Percentiles rank a stretch among this genome's conserved stretches.
Conservation (phyloP, 2,888 invertebrate genomes). For the Noctua janthe region DNA sequence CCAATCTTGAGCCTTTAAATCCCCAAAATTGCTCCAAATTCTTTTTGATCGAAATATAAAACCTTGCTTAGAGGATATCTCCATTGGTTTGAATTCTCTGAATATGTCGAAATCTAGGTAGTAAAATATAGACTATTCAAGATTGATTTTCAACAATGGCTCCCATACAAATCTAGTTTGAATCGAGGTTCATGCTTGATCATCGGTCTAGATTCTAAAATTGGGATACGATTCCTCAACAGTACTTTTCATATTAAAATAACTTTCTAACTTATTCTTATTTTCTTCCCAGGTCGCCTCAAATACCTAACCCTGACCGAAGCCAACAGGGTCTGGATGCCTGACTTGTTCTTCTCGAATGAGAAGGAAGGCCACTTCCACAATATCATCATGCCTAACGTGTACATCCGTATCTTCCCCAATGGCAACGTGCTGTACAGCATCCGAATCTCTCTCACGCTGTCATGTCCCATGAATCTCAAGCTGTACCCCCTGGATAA, state of each 20-base stretch:
- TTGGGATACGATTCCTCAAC: accelerated
- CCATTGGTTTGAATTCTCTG: not conserved
- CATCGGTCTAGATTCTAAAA: not conserved
- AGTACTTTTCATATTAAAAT: not conserved
- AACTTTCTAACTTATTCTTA: not conserved
- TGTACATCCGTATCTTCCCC: slow-evolving; percentile 98
- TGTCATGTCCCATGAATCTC: slow-evolving; percentile 99
- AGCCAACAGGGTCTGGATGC: slow-evolving; percentile 99
- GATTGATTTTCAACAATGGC: not conserved
- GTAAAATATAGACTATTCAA: not conserved
- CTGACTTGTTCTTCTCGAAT: slow-evolving; percentile 99
- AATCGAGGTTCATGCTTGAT: not conserved
- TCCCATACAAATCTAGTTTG: not conserved
- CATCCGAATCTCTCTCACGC: slow-evolving; percentile 98
- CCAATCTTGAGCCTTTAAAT: slow-evolving; percentile 1
- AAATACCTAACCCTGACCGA: slow-evolving; percentile 98
- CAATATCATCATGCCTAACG: slow-evolving; percentile 99
- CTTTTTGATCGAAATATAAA: not conserved
- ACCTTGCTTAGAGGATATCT: not conserved
- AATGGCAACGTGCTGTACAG: slow-evolving; percentile 98
- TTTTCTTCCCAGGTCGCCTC: slow-evolving; percentile 92
- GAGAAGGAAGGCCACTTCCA: slow-evolving; percentile 99
- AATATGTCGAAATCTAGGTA: not conserved
- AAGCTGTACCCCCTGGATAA: slow-evolving; percentile 99
- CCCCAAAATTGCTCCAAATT: not conserved